Base-by-base conservation (phyloP, 2,797 vertebrate species). In the Phrynocephalus guinanensis region DNA sequence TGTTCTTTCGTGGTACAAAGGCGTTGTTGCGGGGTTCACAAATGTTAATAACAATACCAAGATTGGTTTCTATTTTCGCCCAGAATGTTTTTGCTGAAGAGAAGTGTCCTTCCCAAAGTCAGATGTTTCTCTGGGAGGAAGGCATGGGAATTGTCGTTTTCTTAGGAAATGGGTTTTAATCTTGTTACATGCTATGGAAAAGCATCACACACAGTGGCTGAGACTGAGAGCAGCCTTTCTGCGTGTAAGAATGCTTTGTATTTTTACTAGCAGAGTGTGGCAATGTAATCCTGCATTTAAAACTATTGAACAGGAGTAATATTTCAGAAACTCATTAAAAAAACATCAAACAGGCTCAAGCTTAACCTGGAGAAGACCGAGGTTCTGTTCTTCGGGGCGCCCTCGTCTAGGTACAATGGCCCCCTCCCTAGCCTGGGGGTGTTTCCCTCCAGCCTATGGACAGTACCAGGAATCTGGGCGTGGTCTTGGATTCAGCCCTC, bases 1-100 rank as follows among this genome's bases (percentile, higher is more conserved):
- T 63, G 20, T 44, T 85, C 72, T 91, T 90, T 86, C 83, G 24
- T 80, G 44, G 72, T 81, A 88, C 83, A 82, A 77, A 89, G 89
- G 72, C 82, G 81, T 70, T 11, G 76, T 91, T 50, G 68, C 60
- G 71, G 60, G 26, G 73, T 91, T 83, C 85, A 86, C 67, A 84
- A 86, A 83, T 16, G 24, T 75, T 77, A 77, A 52, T 70, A 79
- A 86, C 84, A 79, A 71, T 83, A 50, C 48, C 48, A 1, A 86
- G 82, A 89, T 10, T 82, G 72, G 83, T 87, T 60, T 83, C 82
- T 90, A 85, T 81, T 48, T 81, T 60, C 83, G 71, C 30, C 26
- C 16, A 30, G 72, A 89, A 79, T 72, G 66, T 80, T 90, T 85
- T 82, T 76, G 73, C 50, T 85, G 66, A 86, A 87, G 44, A 84